Evolutionary conservation across 2,113 vertebrate genomes (phyloP).

Genomic region (Camelus dromedarius): DNA sequence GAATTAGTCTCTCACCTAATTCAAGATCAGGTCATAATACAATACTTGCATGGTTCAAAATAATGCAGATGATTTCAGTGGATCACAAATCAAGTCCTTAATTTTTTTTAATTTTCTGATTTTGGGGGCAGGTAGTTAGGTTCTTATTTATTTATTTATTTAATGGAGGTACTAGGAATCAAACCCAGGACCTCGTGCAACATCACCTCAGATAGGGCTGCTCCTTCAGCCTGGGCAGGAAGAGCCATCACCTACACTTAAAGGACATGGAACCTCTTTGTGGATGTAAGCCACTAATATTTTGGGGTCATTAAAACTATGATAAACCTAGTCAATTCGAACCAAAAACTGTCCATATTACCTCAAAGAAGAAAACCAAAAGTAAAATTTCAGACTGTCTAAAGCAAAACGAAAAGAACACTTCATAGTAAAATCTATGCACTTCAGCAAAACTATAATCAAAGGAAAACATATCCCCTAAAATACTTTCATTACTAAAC

Average conservation of each 20-base stretch:
- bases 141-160: no score
- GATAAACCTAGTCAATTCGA: background rate
- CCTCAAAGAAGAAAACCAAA: background rate
- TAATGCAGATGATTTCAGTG: background rate
- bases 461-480: background rate
- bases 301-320: background rate
- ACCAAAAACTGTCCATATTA: background rate
- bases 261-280: background rate
- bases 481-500: slow-evolving; percentile 12
- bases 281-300: background rate
- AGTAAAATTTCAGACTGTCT: background rate
- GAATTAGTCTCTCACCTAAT: background rate
- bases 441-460: background rate
- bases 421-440: background rate
- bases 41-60: slow-evolving; percentile 46
- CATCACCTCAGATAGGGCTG: background rate
- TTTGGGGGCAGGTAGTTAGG: no score
- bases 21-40: background rate
- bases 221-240: background rate
- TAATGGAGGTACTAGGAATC: no score
- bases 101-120: no score
- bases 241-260: background rate
- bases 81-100: slow-evolving; percentile 27
- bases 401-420: slow-evolving; percentile 11
- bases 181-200: background rate